Percentiles rank a stretch among this genome's conserved stretches.
Evolutionary conservation across 2,888 invertebrate genomes (phyloP).

Genomic region (Diarsia brunnea): DNA sequence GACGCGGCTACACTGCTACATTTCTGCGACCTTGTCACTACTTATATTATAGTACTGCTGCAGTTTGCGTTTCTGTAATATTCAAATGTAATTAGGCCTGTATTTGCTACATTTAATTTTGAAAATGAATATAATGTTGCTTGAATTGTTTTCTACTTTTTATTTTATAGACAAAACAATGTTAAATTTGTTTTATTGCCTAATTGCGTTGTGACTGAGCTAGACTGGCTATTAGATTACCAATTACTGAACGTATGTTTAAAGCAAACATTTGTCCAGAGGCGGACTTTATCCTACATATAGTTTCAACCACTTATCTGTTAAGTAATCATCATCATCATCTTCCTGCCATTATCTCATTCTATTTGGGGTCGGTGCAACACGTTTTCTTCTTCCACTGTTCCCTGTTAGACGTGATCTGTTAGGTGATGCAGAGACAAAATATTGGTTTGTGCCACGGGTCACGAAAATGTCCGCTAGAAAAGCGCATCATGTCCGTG

Average conservation of each 20-base stretch:
- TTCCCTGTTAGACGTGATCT: too few relatives aligned
- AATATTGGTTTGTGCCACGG: background rate
- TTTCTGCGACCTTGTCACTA: slow-evolving; percentile 45
- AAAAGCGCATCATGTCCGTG: too few relatives aligned
- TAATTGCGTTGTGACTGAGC: background rate
- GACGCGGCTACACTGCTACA: slow-evolving; percentile 31
- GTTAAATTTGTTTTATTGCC: background rate
- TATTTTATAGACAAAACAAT: background rate
- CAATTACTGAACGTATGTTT: background rate
- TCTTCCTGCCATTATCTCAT: too few relatives aligned
- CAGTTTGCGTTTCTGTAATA: slow-evolving; percentile 45
- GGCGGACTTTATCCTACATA: background rate
- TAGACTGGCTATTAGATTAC: background rate
- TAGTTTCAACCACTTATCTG: background rate
- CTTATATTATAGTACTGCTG: slow-evolving; percentile 43
- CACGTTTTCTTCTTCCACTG: too few relatives aligned
- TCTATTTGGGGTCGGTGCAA: too few relatives aligned
- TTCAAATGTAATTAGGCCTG: background rate
- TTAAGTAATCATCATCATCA: too few relatives aligned
- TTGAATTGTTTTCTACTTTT: background rate
- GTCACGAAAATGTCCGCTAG: too few relatives aligned
- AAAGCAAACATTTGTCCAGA: background rate
- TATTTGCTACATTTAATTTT: background rate
- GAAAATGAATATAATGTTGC: background rate
- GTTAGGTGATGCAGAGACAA: background rate